phyloP scores from a whole-genome alignment of 2,888 invertebrate species.

The Rhamphomyia laevipes region DNA sequence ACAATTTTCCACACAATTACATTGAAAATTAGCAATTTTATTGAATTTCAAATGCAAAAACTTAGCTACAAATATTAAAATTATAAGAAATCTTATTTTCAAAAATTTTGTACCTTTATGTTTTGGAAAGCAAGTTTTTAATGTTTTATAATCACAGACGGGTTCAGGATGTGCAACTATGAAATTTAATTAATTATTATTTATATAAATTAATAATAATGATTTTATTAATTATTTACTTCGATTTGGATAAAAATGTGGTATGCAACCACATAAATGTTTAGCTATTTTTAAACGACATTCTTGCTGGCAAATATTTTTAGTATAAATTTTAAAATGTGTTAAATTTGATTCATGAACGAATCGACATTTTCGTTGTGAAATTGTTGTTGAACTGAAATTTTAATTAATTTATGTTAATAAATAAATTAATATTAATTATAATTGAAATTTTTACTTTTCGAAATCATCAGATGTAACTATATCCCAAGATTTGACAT shows the following conservation, averaged over 20 bases:
- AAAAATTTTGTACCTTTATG: slow-evolving; percentile 20
- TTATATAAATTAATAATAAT: too few species aligned
- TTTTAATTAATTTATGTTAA: too few species aligned
- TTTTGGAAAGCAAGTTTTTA: slow-evolving; percentile 25
- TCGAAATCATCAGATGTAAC: slow-evolving; percentile 26
- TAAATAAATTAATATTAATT: neutral
- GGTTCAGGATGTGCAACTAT: slow-evolving; percentile 24
- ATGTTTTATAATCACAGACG: slow-evolving; percentile 26
- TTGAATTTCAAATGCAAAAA: neutral
- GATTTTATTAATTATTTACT: too few species aligned
- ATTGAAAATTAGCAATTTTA: slow-evolving; percentile 16
- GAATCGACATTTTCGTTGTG: slow-evolving; percentile 33
- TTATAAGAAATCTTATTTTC: neutral
- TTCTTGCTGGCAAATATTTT: slow-evolving; percentile 32
- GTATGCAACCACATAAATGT: slow-evolving; percentile 32
- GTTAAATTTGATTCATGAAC: slow-evolving; percentile 32
- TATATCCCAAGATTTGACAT: slow-evolving; percentile 24
- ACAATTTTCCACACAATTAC: slow-evolving; percentile 31
- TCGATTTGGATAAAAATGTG: slow-evolving; percentile 36
- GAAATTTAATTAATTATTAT: neutral
- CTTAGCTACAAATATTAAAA: neutral
- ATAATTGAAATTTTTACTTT: slow-evolving; percentile 16
- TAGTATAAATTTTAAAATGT: slow-evolving; percentile 32
- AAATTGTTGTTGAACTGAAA: slow-evolving; percentile 24
- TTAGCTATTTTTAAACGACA: slow-evolving; percentile 33